Conservation (phyloP, 1,140 invertebrate genomes). For the Acromyrmex charruanus region DNA sequence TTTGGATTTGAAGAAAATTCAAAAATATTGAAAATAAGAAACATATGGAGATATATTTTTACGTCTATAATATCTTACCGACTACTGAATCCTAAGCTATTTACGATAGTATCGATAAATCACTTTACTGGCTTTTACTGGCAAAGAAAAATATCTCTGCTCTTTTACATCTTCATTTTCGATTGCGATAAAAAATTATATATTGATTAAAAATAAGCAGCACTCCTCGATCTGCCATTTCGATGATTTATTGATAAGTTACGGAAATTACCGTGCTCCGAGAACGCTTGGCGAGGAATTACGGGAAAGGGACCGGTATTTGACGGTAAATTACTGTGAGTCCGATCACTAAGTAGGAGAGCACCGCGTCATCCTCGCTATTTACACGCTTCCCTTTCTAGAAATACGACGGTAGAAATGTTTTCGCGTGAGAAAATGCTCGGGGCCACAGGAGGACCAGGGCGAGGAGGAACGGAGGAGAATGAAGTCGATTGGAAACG, state of each 20-base stretch:
- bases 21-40: too few relatives aligned
- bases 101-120: neutral
- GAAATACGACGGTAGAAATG: slow-evolving; percentile 69
- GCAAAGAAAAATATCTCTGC: neutral
- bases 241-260: slow-evolving; percentile 49
- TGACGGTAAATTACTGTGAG: slow-evolving; percentile 58
- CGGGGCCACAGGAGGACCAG: slow-evolving; percentile 44
- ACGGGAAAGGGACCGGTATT: slow-evolving; percentile 47
- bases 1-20: neutral
- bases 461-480: slow-evolving; percentile 41
- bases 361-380: slow-evolving; percentile 54
- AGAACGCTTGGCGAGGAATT: slow-evolving; percentile 34
- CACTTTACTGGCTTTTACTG: neutral
- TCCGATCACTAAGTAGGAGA: slow-evolving; percentile 54
- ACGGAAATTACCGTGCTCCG: slow-evolving; percentile 40
- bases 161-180: neutral
- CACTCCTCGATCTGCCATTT: neutral
- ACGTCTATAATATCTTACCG: neutral
- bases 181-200: slow-evolving; percentile 34
- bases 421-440: slow-evolving; percentile 76
- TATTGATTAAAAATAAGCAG: neutral
- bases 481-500: slow-evolving; percentile 82
- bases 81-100: neutral
- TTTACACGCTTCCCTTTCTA: slow-evolving; percentile 60
- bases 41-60: neutral